Conservation (phyloP, 2,113 vertebrate species). For the Saguinus imperator region DNA sequence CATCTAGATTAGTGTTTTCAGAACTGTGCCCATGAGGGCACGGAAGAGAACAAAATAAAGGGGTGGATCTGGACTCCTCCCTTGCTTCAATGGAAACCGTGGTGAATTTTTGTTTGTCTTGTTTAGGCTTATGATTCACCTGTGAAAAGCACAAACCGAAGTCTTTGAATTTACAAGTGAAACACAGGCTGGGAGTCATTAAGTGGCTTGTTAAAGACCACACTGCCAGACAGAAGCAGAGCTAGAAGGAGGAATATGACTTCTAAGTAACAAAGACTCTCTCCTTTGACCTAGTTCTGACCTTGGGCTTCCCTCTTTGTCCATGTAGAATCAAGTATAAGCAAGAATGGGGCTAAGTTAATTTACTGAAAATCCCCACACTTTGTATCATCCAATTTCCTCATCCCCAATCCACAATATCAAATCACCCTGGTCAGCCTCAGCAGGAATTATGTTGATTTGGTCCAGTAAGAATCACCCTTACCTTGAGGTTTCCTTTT, state of each 20-base stretch:
- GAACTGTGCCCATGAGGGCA: background rate
- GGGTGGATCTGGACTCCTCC: background rate
- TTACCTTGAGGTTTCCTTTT: background rate
- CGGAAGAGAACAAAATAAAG: background rate
- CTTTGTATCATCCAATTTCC: background rate
- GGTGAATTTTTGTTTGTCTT: background rate
- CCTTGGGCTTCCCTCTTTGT: background rate
- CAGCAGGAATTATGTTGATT: background rate
- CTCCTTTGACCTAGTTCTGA: background rate
- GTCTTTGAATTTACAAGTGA: background rate
- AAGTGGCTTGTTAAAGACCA: background rate
- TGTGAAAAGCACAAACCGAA: background rate
- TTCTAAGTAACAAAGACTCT: background rate
- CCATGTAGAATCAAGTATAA: background rate
- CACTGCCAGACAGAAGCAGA: background rate
- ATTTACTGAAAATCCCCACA: background rate
- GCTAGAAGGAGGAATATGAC: background rate
- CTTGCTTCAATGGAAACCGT: background rate
- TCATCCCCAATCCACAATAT: background rate
- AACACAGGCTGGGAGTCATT: background rate
- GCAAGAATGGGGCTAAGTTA: background rate
- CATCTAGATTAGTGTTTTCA: background rate
- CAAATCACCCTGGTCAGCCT: background rate
- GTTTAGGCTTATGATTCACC: background rate
- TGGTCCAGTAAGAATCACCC: background rate